phyloP scores from a whole-genome alignment of 2,113 vertebrate species.

The Xenopus borealis region DNA sequence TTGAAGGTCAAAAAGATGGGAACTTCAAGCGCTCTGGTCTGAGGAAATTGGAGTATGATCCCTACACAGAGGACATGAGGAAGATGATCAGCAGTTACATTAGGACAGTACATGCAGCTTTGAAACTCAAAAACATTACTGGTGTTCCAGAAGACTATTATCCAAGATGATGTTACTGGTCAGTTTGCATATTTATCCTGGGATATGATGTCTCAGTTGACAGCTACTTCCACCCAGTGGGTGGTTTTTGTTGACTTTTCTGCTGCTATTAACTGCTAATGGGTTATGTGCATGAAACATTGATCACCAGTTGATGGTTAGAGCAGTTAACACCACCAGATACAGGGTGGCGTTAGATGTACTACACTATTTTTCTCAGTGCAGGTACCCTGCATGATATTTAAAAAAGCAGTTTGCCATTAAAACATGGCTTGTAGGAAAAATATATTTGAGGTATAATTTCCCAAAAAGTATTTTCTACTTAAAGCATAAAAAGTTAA shows the following conservation, averaged over 20 bases:
- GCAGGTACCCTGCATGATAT: conserved; percentile 26
- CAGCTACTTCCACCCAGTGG: conserved; percentile 59
- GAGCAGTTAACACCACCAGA: conserved; percentile 25
- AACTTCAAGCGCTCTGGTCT: conserved; percentile 95
- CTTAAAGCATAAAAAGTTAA: too few relatives aligned
- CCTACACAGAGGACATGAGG: conserved; percentile 86
- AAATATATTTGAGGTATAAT: not conserved
- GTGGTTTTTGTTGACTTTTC: conserved; percentile 45
- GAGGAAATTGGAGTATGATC: conserved; percentile 88
- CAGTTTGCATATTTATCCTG: not conserved
- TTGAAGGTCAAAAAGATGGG: conserved; percentile 93
- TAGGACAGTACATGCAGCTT: conserved; percentile 76
- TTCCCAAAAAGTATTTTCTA: not conserved
- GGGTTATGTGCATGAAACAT: conserved; percentile 58
- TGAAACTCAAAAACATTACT: conserved; percentile 78
- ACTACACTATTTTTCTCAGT: conserved; percentile 8
- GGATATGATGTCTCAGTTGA: conserved; percentile 1
- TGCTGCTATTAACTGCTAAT: conserved; percentile 48
- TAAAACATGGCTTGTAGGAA: too few relatives aligned
- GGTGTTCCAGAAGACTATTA: conserved; percentile 88
- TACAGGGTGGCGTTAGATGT: not conserved
- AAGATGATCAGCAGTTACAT: conserved; percentile 77
- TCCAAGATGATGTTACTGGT: conserved; percentile 80
- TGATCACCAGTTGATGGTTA: conserved; percentile 18
- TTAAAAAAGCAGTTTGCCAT: not conserved